Evolutionary conservation across 2,113 vertebrate genomes (phyloP).

Genomic region (Daboia siamensis): DNA sequence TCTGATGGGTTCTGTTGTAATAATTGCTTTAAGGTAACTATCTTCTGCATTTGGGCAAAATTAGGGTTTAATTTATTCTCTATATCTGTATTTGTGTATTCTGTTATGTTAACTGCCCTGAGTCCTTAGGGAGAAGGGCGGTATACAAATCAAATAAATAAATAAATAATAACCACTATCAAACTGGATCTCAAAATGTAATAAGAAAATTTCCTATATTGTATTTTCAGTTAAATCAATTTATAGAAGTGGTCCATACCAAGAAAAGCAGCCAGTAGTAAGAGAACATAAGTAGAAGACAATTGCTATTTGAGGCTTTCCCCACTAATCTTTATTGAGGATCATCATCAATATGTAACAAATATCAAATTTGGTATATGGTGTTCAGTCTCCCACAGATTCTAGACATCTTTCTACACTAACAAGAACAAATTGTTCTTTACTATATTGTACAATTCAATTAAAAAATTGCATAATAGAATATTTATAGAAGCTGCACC

Average conservation of each 20-base stretch:
- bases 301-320: not conserved
- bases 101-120: too few species aligned
- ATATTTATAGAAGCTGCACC: not conserved
- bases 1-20: too few species aligned
- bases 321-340: not conserved
- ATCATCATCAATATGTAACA: not conserved
- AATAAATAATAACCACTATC: too few species aligned
- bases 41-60: too few species aligned
- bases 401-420: not conserved
- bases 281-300: too few species aligned
- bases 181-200: not conserved
- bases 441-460: not conserved
- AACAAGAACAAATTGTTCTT: not conserved
- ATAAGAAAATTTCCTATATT: not conserved
- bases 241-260: not conserved
- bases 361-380: not conserved
- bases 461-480: not conserved
- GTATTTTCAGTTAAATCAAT: not conserved
- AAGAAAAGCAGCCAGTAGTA: not conserved
- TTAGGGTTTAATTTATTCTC: too few species aligned
- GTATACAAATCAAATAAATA: too few species aligned
- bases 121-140: too few species aligned
- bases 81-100: too few species aligned
- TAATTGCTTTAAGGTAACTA: too few species aligned
- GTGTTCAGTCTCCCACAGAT: not conserved